Conservation (phyloP, 2,888 invertebrate species). For the Plusia festucae region DNA sequence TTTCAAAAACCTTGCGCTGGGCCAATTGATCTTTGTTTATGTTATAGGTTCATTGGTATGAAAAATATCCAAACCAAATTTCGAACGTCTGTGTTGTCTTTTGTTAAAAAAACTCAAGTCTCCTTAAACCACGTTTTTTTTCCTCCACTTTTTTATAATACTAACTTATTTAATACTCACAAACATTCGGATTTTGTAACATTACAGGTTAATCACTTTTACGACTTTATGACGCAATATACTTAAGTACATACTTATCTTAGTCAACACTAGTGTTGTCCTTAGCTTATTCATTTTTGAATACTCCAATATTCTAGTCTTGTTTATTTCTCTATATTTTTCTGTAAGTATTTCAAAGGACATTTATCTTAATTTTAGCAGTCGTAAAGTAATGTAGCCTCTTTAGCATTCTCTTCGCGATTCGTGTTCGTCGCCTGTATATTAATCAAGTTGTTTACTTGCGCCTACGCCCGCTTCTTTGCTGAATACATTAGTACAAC, state of each 20-base stretch:
- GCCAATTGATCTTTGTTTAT: neutral
- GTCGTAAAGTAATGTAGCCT: neutral
- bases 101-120: too few species aligned
- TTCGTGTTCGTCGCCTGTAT: slow-evolving; percentile 23
- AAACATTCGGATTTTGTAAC: too few species aligned
- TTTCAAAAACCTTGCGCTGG: neutral
- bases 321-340: neutral
- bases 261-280: too few species aligned
- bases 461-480: slow-evolving; percentile 33
- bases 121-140: too few species aligned
- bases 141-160: neutral
- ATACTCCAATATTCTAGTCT: neutral
- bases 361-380: neutral
- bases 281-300: neutral
- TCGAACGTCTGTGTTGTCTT: too few species aligned
- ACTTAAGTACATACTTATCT: too few species aligned
- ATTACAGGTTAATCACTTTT: too few species aligned
- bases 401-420: slow-evolving; percentile 35
- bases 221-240: too few species aligned
- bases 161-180: too few species aligned
- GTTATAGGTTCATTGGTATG: neutral
- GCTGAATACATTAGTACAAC: slow-evolving; percentile 36
- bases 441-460: slow-evolving; percentile 20
- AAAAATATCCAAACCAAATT: too few species aligned
- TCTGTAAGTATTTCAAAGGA: slow-evolving; percentile 11